These are phyloP conservation scores for Sycophila texana DNA, from an alignment of 2,888 invertebrate species.

Conservation along the genomic window DNA sequence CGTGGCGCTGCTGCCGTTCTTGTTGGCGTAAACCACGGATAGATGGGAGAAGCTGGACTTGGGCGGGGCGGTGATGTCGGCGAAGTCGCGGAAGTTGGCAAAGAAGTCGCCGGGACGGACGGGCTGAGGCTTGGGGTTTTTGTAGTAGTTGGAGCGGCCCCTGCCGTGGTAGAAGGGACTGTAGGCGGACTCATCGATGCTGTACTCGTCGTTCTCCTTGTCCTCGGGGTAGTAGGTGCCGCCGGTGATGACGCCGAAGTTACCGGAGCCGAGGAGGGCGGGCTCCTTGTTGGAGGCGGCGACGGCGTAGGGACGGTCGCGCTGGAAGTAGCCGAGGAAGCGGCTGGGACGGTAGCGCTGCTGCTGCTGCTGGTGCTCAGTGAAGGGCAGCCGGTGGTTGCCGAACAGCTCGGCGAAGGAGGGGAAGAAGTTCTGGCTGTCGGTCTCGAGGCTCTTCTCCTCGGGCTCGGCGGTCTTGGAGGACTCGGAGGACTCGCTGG, in stretches of 20 bases:
- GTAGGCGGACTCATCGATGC: slow-evolving; percentile 78
- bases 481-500: slow-evolving; percentile 45
- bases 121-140: slow-evolving; percentile 85
- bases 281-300: slow-evolving; percentile 74
- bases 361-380: slow-evolving; percentile 76
- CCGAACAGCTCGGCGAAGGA: slow-evolving; percentile 84
- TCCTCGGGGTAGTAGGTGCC: slow-evolving; percentile 86
- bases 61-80: slow-evolving; percentile 90
- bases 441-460: slow-evolving; percentile 78
- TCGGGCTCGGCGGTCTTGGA: slow-evolving; percentile 43
- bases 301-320: slow-evolving; percentile 68
- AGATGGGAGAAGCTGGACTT: slow-evolving; percentile 89
- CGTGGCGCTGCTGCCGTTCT: slow-evolving; percentile 82
- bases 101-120: slow-evolving; percentile 86
- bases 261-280: slow-evolving; percentile 80
- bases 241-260: slow-evolving; percentile 82
- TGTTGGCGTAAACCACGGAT: slow-evolving; percentile 89
- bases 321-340: slow-evolving; percentile 72
- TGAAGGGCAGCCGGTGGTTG: slow-evolving; percentile 80
- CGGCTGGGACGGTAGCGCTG: slow-evolving; percentile 72
- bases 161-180: slow-evolving; percentile 81
- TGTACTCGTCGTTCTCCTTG: slow-evolving; percentile 83
- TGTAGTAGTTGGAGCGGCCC: slow-evolving; percentile 82
- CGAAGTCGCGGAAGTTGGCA: slow-evolving; percentile 92
- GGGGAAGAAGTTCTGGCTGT: slow-evolving; percentile 86